These are phyloP conservation scores for Nilaparvata lugens DNA, from an alignment of 1,140 invertebrate species.

Conservation along the genomic window DNA sequence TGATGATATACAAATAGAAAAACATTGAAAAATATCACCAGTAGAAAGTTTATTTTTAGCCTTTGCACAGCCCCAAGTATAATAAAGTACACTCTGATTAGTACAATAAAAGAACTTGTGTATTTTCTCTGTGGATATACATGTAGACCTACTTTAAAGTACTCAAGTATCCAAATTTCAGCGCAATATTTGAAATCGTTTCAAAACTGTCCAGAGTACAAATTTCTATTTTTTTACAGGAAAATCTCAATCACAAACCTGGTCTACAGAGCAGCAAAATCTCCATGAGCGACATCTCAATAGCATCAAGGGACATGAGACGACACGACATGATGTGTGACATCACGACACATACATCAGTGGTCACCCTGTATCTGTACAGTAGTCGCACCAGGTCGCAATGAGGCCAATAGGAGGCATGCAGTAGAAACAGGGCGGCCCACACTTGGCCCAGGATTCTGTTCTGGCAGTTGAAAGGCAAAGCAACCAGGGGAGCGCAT, in stretches of 20 bases:
- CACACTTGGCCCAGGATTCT: constrained; percentile 44
- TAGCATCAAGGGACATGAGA: constrained; percentile 2
- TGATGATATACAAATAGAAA: too few species aligned
- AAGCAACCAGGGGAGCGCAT: constrained; percentile 40
- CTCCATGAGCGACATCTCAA: constrained; percentile 10
- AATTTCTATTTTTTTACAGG: not conserved
- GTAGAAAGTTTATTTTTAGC: too few species aligned
- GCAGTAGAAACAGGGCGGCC: constrained; percentile 47
- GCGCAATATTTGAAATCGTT: not conserved
- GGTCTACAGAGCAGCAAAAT: constrained; percentile 12
- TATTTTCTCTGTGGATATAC: too few species aligned
- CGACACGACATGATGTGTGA: not conserved
- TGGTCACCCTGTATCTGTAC: not conserved
- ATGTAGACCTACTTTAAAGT: too few species aligned
- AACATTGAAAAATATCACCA: too few species aligned
- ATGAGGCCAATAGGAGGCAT: constrained; percentile 47
- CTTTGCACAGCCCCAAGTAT: too few species aligned
- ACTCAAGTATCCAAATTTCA: too few species aligned
- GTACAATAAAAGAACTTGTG: too few species aligned
- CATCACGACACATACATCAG: not conserved
- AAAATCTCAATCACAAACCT: constrained; percentile 2
- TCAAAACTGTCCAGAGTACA: not conserved
- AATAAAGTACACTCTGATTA: too few species aligned
- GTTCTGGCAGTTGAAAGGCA: constrained; percentile 42
- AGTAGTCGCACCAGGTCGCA: constrained; percentile 5